These are phyloP conservation scores for Cyprinodon variegatus DNA, from an alignment of 2,113 vertebrate species.

Conservation along the genomic window DNA sequence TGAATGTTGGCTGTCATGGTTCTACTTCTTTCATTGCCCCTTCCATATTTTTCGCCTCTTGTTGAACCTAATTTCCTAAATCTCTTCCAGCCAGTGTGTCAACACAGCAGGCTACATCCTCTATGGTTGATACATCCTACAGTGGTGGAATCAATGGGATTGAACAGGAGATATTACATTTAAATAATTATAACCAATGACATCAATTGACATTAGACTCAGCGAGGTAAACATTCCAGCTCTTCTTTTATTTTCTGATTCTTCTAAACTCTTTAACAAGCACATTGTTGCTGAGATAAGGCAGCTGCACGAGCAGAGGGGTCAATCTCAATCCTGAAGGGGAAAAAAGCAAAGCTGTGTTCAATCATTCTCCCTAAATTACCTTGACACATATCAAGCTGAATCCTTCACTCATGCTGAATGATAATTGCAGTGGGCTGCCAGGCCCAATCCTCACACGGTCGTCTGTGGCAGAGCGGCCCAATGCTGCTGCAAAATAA, in stretches of 20 bases:
- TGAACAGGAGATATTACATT: background rate
- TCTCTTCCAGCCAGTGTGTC: no score
- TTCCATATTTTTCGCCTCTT: no score
- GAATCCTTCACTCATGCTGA: slow-evolving; percentile 62
- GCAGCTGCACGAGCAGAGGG: slow-evolving; percentile 26
- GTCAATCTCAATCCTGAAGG: slow-evolving; percentile 29
- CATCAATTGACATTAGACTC: no score
- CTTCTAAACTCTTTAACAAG: background rate
- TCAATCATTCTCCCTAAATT: slow-evolving; percentile 79
- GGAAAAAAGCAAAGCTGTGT: slow-evolving; percentile 31
- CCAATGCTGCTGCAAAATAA: slow-evolving; percentile 37
- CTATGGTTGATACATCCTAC: no score
- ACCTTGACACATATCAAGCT: slow-evolving; percentile 76
- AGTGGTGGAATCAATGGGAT: no score
- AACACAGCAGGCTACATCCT: no score
- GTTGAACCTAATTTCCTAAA: no score
- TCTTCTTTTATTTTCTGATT: background rate
- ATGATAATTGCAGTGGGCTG: slow-evolving; percentile 72
- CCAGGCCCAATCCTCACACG: slow-evolving; percentile 64
- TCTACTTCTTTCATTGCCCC: no score
- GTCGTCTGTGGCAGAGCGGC: slow-evolving; percentile 56
- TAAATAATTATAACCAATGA: background rate
- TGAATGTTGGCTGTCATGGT: no score
- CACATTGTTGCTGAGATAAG: background rate
- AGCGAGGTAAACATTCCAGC: slow-evolving; percentile 15